These are phyloP conservation scores for Rhinogobio ventralis DNA, from an alignment of 2,797 vertebrate genomes.

Conservation along the genomic window DNA sequence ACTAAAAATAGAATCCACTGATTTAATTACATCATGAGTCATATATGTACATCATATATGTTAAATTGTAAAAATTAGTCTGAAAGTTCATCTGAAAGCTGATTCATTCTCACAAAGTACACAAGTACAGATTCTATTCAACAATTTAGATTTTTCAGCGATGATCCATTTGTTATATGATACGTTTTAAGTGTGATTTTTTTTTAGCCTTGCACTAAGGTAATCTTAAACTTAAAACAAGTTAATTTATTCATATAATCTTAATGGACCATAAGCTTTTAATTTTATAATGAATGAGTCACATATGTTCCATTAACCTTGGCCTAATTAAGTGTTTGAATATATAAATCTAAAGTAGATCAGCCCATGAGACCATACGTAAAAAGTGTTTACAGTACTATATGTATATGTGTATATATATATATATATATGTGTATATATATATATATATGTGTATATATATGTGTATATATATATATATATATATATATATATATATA, in stretches of 20 bases:
- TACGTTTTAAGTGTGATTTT: background rate
- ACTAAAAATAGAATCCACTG: background rate
- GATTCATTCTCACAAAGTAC: background rate
- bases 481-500: too few relatives aligned
- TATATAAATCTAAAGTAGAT: background rate
- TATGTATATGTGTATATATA: too few relatives aligned
- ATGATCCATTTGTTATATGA: background rate
- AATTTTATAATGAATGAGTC: conserved; percentile 23
- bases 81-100: background rate
- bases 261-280: conserved; percentile 6
- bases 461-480: too few relatives aligned
- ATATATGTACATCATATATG: too few relatives aligned
- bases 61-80: background rate
- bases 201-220: background rate
- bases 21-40: background rate
- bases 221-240: background rate
- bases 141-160: background rate
- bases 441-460: too few relatives aligned
- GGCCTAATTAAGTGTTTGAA: background rate
- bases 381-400: background rate
- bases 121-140: background rate
- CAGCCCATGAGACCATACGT: background rate
- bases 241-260: background rate
- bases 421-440: too few relatives aligned
- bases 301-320: conserved; percentile 14